Percentiles rank a stretch among this genome's conserved stretches.
These are phyloP conservation scores for Drosophila bifasciata DNA, from an alignment of 1,140 invertebrate species.

Conservation along the genomic window DNA sequence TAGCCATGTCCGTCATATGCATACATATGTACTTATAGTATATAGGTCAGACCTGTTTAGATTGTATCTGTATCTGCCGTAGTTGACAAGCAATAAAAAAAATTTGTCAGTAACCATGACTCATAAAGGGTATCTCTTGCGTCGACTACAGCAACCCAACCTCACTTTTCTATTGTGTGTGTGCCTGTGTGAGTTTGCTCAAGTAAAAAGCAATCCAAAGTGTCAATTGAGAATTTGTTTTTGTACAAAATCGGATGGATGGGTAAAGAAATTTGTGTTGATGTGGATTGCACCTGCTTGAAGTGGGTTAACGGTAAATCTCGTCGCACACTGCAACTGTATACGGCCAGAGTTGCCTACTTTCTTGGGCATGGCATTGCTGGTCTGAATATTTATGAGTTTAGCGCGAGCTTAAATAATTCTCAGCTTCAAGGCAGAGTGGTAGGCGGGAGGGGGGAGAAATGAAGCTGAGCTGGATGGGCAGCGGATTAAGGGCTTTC, in stretches of 20 bases:
- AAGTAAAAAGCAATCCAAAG: conserved; percentile 58
- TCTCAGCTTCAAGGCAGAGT: conserved; percentile 2
- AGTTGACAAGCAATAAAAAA: too few relatives aligned
- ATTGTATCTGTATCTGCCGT: too few relatives aligned
- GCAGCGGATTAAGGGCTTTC: conserved; percentile 47
- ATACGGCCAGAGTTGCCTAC: conserved; percentile 28
- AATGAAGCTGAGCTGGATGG: conserved; percentile 9
- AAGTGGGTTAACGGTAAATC: background rate
- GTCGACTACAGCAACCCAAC: background rate
- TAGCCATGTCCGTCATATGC: too few relatives aligned
- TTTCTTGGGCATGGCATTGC: conserved; percentile 2
- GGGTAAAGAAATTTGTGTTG: background rate
- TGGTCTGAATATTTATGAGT: conserved; percentile 50
- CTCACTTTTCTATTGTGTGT: conserved; percentile 17
- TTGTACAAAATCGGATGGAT: conserved; percentile 41
- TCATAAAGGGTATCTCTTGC: too few relatives aligned
- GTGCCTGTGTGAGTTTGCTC: conserved; percentile 44
- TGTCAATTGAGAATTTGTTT: conserved; percentile 59
- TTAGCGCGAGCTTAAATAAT: conserved; percentile 11
- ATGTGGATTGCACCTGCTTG: conserved; percentile 6
- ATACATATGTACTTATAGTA: too few relatives aligned
- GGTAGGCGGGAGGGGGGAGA: background rate
- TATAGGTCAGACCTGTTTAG: too few relatives aligned
- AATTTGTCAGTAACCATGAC: too few relatives aligned
- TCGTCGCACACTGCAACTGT: background rate